Percentiles rank a stretch among this genome's conserved stretches.
Conservation (phyloP, 2,797 vertebrate species). For the Sphaeramia orbicularis region DNA sequence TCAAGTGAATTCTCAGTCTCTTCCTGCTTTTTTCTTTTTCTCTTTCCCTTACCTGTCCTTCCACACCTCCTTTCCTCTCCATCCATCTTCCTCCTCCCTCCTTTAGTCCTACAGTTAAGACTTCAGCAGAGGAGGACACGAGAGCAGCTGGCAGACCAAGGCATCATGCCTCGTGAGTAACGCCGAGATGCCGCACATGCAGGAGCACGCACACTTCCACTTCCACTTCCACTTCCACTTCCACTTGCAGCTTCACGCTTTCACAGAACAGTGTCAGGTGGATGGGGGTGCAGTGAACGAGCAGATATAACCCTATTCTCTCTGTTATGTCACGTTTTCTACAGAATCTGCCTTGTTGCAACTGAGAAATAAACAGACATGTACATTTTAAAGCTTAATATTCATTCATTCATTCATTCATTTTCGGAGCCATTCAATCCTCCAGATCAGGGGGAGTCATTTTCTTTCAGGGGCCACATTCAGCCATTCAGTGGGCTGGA, state of each 20-base stretch:
- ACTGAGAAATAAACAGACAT: no score
- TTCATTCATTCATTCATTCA: no score
- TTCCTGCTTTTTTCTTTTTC: conserved; percentile 58
- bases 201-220: conserved; percentile 10
- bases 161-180: conserved; percentile 98
- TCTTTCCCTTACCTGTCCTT: conserved; percentile 57
- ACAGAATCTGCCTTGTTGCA: no score
- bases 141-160: conserved; percentile 95
- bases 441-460: no score
- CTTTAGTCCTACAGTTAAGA: conserved; percentile 96
- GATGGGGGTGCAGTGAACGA: conserved; percentile 4
- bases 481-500: no score
- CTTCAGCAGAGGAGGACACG: conserved; percentile 97
- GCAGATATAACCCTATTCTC: not conserved
- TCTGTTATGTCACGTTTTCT: no score
- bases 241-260: not conserved
- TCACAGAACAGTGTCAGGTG: not conserved
- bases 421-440: no score
- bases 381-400: no score
- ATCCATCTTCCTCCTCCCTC: conserved; percentile 29
- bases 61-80: conserved; percentile 41
- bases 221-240: not conserved
- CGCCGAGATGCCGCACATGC: conserved; percentile 49
- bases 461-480: no score
- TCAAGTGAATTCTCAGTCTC: conserved; percentile 64